Base-by-base conservation (phyloP, 2,797 vertebrate species). In the Cossypha caffra region DNA sequence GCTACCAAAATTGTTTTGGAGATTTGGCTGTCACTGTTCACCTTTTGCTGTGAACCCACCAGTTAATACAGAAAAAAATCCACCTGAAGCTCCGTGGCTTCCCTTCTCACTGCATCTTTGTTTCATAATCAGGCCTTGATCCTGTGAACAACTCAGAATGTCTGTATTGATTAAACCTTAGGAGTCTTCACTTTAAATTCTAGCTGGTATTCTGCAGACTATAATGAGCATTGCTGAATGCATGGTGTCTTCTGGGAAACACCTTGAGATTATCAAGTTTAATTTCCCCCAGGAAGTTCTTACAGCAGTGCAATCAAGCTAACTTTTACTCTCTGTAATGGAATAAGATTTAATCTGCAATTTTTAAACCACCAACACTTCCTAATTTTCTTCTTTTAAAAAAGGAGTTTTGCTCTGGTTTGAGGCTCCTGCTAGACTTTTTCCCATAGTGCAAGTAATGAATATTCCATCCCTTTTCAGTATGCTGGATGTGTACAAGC, bases 241-340 rank as follows among this genome's bases (percentile, higher is more conserved):
- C 93, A 47, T 9, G 59, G 66, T 1, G 54, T 90, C 95, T 95
- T 92, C 90, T 89, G 88, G 95, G 90, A 95, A 94, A 91, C 93
- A 96, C 95, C 94, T 93, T 78, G 88, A 95, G 96, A 97, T 97
- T 95, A 96, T 97, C 95, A 94, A 95, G 35, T 94, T 92, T 97
- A 95, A 97, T 97, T 97, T 97, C 96, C 96, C 96, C 47, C 3
- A 93, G 96, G 96, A 97, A 96, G 71, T 92, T 95, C 88, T 95
- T 94, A 93, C 64, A 93, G 93, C 92, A 91, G 68, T 91, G 90
- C 93, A 95, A 91, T 94, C 96, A 96, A 94, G 84, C 74, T 86
- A 85, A 95, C 88, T 97, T 96, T 95, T 95, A 59, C 93, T 93
- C 63, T 62, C 87, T 95, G 85, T 95, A 91, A 97, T 95, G 74